A percentile compares a stretch with the other conserved stretches of the same genome.
phyloP scores from a whole-genome alignment of 1,140 invertebrate species.

The Aphelenchoides fujianensis region DNA sequence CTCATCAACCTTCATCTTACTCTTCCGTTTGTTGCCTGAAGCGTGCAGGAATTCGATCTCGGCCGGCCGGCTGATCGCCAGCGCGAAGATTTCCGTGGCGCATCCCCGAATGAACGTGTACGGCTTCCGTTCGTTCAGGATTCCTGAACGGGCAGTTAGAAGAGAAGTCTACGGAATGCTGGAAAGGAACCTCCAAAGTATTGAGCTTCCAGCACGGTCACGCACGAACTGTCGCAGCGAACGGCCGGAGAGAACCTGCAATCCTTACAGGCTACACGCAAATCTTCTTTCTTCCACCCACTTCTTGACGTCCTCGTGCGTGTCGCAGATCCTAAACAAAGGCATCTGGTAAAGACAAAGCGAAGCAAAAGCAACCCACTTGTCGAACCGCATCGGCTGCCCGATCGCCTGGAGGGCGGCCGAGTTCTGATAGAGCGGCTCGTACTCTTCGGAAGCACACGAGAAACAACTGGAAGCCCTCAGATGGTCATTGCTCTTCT shows the following conservation, averaged over 20 bases:
- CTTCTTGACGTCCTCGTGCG: constrained; percentile 31
- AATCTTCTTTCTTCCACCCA: no score
- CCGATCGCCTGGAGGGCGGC: constrained; percentile 36
- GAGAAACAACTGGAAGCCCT: constrained; percentile 44
- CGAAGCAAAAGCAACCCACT: no score
- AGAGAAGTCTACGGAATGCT: constrained; percentile 17
- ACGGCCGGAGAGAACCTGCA: constrained; percentile 32
- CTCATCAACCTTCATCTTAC: not conserved
- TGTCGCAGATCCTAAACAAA: no score
- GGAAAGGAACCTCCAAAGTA: constrained; percentile 37
- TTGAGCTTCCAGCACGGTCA: constrained; percentile 44
- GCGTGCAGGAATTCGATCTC: constrained; percentile 43
- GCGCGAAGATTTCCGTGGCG: constrained; percentile 47
- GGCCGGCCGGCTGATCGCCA: constrained; percentile 37
- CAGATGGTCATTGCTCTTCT: not conserved
- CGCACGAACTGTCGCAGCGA: constrained; percentile 37
- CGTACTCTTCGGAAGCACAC: constrained; percentile 48
- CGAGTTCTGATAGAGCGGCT: constrained; percentile 38
- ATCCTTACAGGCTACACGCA: no score
- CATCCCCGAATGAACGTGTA: constrained; percentile 46
- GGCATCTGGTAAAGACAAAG: no score
- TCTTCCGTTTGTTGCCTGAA: not conserved
- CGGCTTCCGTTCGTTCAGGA: constrained; percentile 39
- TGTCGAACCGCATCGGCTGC: constrained; percentile 45
- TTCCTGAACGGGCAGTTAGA: constrained; percentile 23